Percentiles rank a stretch among this genome's conserved stretches.
Evolutionary conservation across 2,888 invertebrate genomes (phyloP).

Genomic region (Sipha maydis): DNA sequence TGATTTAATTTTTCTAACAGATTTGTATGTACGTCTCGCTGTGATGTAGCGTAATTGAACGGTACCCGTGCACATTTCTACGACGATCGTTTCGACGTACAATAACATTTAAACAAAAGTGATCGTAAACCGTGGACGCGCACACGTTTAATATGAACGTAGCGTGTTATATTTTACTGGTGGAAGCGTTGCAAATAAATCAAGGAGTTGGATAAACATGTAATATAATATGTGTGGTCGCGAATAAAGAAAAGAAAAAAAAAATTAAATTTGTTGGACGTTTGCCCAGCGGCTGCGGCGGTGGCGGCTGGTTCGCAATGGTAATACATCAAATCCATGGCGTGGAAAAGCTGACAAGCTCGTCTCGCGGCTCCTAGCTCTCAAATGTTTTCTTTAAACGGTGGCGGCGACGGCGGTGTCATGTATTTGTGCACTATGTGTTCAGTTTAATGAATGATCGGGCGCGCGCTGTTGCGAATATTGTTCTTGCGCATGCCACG

Average conservation of each 20-base stretch:
- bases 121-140: not conserved
- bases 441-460: not conserved
- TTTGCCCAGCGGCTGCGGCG: constrained; percentile 21
- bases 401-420: not conserved
- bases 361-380: not conserved
- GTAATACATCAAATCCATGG: constrained; percentile 18
- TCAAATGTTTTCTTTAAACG: not conserved
- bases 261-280: constrained; percentile 36
- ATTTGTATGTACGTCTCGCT: not conserved
- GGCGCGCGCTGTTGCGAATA: no score
- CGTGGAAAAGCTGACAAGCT: not conserved
- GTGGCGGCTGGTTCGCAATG: not conserved
- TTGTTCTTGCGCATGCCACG: not conserved
- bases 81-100: not conserved
- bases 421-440: not conserved
- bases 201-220: not conserved
- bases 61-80: not conserved
- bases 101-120: not conserved
- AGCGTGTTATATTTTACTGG: not conserved
- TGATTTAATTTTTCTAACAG: not conserved
- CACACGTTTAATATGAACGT: not conserved
- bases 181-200: constrained; percentile 1
- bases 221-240: constrained; percentile 6
- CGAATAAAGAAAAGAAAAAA: not conserved
- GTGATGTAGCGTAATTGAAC: not conserved